Conservation (phyloP, 2,113 vertebrate genomes). For the Phyllostomus hastatus region DNA sequence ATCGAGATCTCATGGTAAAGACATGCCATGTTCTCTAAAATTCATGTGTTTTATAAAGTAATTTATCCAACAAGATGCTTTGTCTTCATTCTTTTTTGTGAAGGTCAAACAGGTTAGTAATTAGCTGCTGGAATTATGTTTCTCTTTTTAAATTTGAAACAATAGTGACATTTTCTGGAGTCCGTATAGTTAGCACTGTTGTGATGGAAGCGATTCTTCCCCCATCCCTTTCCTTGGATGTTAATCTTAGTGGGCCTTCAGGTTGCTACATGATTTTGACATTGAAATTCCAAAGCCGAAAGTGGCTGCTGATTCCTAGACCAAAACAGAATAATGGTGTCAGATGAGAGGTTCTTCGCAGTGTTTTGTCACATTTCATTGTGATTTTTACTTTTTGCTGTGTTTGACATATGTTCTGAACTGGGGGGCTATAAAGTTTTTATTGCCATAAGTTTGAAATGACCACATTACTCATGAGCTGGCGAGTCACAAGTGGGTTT, state of each 20-base stretch:
- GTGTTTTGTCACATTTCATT: slow-evolving; percentile 69
- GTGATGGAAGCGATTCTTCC: slow-evolving; percentile 11
- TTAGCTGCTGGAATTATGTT: neutral
- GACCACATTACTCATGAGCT: slow-evolving; percentile 68
- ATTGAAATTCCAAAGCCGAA: neutral
- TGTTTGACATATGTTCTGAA: slow-evolving; percentile 69
- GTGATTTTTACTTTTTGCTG: slow-evolving; percentile 44
- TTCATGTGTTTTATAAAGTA: neutral
- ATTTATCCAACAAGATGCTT: neutral
- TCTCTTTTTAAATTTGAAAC: neutral
- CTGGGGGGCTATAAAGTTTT: slow-evolving; percentile 61
- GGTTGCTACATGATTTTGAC: slow-evolving; percentile 23
- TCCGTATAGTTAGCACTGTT: neutral
- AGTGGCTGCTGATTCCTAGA: slow-evolving; percentile 2
- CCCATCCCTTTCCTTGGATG: neutral
- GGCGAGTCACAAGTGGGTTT: slow-evolving; percentile 63
- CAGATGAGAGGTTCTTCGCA: slow-evolving; percentile 35
- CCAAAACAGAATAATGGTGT: slow-evolving; percentile 14
- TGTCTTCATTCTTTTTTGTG: slow-evolving; percentile 24
- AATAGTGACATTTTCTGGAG: slow-evolving; percentile 7
- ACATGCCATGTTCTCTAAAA: neutral
- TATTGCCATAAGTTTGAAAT: slow-evolving; percentile 69
- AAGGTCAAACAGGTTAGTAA: slow-evolving; percentile 26
- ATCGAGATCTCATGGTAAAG: slow-evolving; percentile 33
- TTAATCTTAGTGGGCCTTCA: slow-evolving; percentile 1